Conservation (phyloP, 2,888 invertebrate species). For the Barypeithes pellucidus region DNA sequence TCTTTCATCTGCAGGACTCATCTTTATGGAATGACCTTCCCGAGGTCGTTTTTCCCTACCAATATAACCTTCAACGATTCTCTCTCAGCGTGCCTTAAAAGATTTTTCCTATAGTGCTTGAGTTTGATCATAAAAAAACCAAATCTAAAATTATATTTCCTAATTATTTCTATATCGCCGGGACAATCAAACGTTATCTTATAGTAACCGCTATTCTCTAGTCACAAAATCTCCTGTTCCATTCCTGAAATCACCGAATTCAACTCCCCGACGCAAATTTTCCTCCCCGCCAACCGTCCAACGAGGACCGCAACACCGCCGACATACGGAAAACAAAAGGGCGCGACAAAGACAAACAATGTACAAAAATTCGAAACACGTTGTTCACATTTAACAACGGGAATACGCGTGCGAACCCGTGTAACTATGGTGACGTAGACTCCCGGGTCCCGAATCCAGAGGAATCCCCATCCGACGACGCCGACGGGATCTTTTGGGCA, state of each 20-base stretch:
- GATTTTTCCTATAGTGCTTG: no score
- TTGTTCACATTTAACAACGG: slow-evolving; percentile 18
- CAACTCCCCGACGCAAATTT: not conserved
- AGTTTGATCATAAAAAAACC: no score
- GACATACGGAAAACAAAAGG: not conserved
- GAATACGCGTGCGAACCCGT: slow-evolving; percentile 49
- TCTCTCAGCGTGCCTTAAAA: no score
- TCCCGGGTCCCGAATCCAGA: slow-evolving; percentile 33
- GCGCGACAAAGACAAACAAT: slow-evolving; percentile 10
- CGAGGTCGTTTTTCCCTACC: no score
- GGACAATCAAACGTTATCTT: not conserved
- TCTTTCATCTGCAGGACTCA: no score
- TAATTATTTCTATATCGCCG: no score
- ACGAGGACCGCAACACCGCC: not conserved
- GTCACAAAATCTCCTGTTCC: not conserved
- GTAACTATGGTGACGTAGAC: slow-evolving; percentile 66
- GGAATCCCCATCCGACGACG: slow-evolving; percentile 7
- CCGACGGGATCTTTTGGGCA: slow-evolving; percentile 10
- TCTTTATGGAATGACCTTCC: no score
- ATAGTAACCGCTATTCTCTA: no score
- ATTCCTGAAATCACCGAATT: not conserved
- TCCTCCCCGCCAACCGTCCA: not conserved
- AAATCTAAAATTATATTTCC: no score
- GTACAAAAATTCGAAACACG: slow-evolving; percentile 11
- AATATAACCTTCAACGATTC: no score